A percentile compares a stretch with the other conserved stretches of the same genome.
phyloP scores from a whole-genome alignment of 30 jellyfish, hydroid and myxozoan genomes.

The Phacellophora camtschatica region DNA sequence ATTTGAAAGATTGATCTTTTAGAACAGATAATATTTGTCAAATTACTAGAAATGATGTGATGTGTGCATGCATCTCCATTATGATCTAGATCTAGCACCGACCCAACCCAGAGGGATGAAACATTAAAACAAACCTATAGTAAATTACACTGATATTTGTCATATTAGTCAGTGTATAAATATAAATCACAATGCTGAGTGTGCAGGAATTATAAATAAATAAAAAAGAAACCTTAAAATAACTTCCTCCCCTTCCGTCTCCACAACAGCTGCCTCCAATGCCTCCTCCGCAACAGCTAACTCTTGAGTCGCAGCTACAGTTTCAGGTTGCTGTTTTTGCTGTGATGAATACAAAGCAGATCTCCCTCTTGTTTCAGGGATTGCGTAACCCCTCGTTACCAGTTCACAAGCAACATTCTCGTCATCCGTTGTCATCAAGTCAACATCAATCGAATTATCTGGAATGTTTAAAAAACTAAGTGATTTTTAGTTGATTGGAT shows the following conservation, averaged over 20 bases:
- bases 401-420: conserved; percentile 24
- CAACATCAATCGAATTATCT: conserved; percentile 32
- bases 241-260: conserved; percentile 4
- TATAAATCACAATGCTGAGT: no score
- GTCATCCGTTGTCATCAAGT: not conserved
- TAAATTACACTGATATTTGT: no score
- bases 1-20: no score
- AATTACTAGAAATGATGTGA: no score
- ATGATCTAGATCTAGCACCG: no score
- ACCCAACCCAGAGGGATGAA: no score
- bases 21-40: no score
- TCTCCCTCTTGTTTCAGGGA: not conserved
- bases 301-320: no score
- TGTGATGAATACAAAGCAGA: not conserved
- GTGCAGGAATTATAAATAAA: not conserved
- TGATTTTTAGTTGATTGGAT: no score
- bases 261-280: not conserved
- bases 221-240: not conserved
- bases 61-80: no score
- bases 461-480: not conserved
- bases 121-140: no score
- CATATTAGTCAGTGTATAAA: no score
- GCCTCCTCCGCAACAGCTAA: not conserved
- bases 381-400: conserved; percentile 18
- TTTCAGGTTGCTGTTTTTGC: not conserved